These are phyloP conservation scores for Silvanus unidentatus DNA, from an alignment of 2,888 invertebrate species.

Conservation along the genomic window DNA sequence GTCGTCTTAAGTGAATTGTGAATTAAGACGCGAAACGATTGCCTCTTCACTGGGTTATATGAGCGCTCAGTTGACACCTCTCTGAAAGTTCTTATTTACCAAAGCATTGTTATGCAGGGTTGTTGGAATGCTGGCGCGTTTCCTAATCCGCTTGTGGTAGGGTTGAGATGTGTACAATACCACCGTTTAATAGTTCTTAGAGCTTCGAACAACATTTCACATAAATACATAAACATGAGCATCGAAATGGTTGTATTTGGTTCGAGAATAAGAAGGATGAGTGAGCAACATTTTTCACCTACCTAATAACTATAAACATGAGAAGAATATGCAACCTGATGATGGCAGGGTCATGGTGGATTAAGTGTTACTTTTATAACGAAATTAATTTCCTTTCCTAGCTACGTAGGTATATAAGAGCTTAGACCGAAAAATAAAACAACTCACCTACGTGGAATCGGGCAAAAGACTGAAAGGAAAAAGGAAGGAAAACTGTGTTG, in stretches of 20 bases:
- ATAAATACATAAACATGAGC: constrained; percentile 1
- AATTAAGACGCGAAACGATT: constrained; percentile 26
- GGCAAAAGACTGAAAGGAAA: no score
- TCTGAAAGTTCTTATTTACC: constrained; percentile 31
- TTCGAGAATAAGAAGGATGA: no score
- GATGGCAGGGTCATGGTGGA: no score
- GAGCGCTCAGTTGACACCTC: constrained; percentile 9
- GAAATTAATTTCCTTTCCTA: no score
- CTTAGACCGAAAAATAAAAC: no score
- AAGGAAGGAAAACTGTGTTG: not conserved
- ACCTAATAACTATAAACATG: no score
- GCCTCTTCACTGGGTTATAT: constrained; percentile 21
- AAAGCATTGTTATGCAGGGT: constrained; percentile 33
- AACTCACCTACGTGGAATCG: no score
- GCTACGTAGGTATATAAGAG: no score
- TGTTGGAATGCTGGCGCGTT: not conserved
- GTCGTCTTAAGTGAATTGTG: constrained; percentile 17
- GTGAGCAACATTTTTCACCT: no score
- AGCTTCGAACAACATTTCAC: not conserved
- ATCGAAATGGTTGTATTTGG: no score
- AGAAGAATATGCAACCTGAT: no score
- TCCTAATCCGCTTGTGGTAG: constrained; percentile 35
- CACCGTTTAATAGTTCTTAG: not conserved
- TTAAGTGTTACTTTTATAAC: no score
- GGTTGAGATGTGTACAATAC: not conserved